These are phyloP conservation scores for Microcebus griseorufus DNA, from an alignment of 2,113 vertebrate species.

Conservation along the genomic window DNA sequence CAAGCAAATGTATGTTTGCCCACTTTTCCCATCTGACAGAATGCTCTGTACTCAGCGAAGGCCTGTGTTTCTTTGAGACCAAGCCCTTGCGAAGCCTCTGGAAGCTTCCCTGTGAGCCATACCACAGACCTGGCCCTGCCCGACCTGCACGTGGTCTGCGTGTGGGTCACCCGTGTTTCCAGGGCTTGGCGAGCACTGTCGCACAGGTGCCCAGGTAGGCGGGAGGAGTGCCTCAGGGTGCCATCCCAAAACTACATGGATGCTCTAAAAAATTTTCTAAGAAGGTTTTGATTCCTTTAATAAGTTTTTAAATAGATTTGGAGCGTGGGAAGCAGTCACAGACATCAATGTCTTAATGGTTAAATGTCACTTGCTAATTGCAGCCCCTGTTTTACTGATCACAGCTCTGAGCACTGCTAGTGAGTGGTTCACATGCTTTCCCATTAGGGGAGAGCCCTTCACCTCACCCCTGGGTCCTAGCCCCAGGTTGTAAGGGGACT, in stretches of 20 bases:
- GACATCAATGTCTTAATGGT: not conserved
- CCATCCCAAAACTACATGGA: not conserved
- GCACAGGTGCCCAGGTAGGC: too few relatives aligned
- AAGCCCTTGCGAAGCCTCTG: not conserved
- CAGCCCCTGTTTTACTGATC: not conserved
- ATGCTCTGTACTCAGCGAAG: too few relatives aligned
- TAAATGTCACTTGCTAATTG: not conserved
- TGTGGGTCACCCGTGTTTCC: not conserved
- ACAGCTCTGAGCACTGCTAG: not conserved
- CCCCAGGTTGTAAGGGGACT: not conserved
- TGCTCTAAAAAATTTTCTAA: not conserved
- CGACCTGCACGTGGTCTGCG: fast-evolving
- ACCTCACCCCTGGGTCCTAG: not conserved
- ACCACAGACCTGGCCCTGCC: not conserved
- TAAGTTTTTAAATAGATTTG: not conserved
- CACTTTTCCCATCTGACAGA: not conserved
- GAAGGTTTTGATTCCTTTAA: not conserved
- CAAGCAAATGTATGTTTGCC: too few relatives aligned
- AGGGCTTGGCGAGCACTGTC: not conserved
- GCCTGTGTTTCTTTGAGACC: not conserved
- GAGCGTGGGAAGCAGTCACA: not conserved
- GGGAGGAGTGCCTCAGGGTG: fast-evolving
- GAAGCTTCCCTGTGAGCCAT: too few relatives aligned
- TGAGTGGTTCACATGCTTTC: not conserved
- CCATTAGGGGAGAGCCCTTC: too few relatives aligned